phyloP scores from a whole-genome alignment of 1,140 invertebrate species.

The Pseudomyrmex sp. region DNA sequence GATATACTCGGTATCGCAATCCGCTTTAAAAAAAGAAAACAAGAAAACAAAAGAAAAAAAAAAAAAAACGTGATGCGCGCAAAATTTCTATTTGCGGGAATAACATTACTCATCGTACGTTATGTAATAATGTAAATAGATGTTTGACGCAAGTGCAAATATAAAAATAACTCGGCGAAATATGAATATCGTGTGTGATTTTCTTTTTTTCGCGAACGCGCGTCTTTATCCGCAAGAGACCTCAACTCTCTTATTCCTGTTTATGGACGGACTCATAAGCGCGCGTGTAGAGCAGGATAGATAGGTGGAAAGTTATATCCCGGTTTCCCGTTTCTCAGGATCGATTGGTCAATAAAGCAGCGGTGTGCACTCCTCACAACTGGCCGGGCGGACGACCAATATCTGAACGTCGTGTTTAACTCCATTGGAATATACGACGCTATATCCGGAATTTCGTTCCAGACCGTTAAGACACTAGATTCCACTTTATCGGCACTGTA shows the following conservation, averaged over 20 bases:
- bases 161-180: background rate
- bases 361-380: conserved; percentile 62
- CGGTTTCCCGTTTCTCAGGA: conserved; percentile 47
- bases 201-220: background rate
- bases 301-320: background rate
- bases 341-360: conserved; percentile 66
- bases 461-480: conserved; percentile 84
- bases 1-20: background rate
- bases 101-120: no score
- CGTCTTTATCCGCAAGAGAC: background rate
- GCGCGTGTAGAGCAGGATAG: conserved; percentile 15
- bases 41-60: background rate
- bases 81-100: no score
- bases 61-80: no score
- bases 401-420: conserved; percentile 78
- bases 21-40: background rate
- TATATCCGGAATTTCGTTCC: conserved; percentile 83
- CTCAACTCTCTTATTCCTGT: conserved; percentile 8
- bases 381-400: conserved; percentile 62
- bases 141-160: background rate
- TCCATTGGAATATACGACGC: conserved; percentile 81
- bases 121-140: background rate
- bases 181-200: background rate
- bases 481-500: conserved; percentile 84
- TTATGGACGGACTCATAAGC: conserved; percentile 43